Evolutionary conservation across 1,140 invertebrate genomes (phyloP).

Genomic region (Chironomus tepperi): DNA sequence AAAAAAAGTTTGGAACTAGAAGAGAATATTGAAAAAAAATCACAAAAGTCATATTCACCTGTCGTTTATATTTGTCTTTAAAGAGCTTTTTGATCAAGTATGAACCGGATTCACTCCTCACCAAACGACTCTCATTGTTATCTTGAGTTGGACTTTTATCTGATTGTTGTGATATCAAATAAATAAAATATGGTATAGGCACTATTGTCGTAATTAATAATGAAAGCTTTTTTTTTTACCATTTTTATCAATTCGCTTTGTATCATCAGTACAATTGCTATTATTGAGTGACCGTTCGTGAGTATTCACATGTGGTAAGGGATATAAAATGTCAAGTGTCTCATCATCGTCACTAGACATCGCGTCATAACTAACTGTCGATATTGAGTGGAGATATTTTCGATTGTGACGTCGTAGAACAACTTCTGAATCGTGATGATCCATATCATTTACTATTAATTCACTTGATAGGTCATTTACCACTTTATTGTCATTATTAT

Average conservation of each 20-base stretch:
- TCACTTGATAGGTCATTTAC: background rate
- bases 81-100: conserved; percentile 9
- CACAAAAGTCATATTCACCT: background rate
- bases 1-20: no score
- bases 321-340: conserved; percentile 16
- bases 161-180: background rate
- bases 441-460: background rate
- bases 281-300: background rate
- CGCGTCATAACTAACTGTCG: conserved; percentile 5
- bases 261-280: background rate
- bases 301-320: conserved; percentile 1
- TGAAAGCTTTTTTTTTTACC: background rate
- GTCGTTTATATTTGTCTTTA: background rate
- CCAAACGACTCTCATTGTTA: background rate
- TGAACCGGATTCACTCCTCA: background rate
- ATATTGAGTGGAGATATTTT: background rate
- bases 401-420: conserved; percentile 10
- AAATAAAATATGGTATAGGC: background rate
- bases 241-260: background rate
- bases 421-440: background rate
- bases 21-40: no score
- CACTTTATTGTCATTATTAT: background rate
- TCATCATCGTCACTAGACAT: conserved; percentile 19
- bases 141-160: background rate
- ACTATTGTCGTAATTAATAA: background rate